These are phyloP conservation scores for Drosophila kurseongensis DNA, from an alignment of 1,140 invertebrate genomes.

Conservation along the genomic window DNA sequence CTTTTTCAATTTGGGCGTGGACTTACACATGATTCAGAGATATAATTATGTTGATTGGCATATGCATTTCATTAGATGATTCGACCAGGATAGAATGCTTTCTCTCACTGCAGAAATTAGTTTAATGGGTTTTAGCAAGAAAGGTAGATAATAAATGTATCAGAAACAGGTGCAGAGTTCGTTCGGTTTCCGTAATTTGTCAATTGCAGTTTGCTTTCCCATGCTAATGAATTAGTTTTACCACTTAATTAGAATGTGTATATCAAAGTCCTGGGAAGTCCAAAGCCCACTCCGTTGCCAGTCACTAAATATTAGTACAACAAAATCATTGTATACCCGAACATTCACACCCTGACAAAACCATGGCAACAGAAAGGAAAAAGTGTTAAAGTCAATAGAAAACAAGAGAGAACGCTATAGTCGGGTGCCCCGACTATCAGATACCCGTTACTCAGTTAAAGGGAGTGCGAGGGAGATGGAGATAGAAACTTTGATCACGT, in stretches of 20 bases:
- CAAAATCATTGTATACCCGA: neutral
- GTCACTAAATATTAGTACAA: conserved; percentile 11
- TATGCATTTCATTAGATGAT: conserved; percentile 46
- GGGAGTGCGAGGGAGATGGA: no score
- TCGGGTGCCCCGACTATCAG: no score
- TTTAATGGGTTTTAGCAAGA: neutral
- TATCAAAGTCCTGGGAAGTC: neutral
- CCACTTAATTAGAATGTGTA: neutral
- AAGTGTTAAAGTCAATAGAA: conserved; percentile 46
- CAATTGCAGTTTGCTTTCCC: neutral
- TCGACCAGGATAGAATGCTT: conserved; percentile 12
- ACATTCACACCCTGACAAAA: neutral
- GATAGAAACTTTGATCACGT: no score
- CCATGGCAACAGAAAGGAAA: neutral
- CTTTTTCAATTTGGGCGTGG: conserved; percentile 12
- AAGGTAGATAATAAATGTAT: neutral
- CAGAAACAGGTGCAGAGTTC: neutral
- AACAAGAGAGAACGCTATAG: no score
- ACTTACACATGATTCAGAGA: conserved; percentile 10
- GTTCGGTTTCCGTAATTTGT: neutral
- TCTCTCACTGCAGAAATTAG: conserved; percentile 23
- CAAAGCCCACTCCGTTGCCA: neutral
- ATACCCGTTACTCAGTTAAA: no score
- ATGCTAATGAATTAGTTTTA: conserved; percentile 12
- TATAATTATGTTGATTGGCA: conserved; percentile 51